These are phyloP conservation scores for Dufourea novaeangliae DNA, from an alignment of 1,140 invertebrate genomes.

Conservation along the genomic window DNA sequence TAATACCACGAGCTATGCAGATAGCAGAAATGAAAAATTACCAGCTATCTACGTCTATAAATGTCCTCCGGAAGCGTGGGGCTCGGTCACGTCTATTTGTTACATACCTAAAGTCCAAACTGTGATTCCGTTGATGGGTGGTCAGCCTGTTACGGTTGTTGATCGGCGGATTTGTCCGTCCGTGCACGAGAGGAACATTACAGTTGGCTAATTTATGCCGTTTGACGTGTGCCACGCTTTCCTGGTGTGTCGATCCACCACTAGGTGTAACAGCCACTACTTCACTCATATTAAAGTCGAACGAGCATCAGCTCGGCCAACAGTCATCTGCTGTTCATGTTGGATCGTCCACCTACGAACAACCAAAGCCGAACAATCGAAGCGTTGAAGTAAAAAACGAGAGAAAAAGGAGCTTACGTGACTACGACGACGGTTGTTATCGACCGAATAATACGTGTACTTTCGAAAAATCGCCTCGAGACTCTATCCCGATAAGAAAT, in stretches of 20 bases:
- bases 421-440: background rate
- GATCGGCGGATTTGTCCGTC: conserved; percentile 81
- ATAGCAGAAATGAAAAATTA: conserved; percentile 5
- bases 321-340: conserved; percentile 80
- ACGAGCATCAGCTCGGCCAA: conserved; percentile 78
- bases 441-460: background rate
- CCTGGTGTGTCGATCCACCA: conserved; percentile 78
- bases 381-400: background rate
- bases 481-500: background rate
- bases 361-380: conserved; percentile 1
- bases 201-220: conserved; percentile 77
- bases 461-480: background rate
- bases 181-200: conserved; percentile 84
- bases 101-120: conserved; percentile 87
- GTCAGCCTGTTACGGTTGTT: conserved; percentile 84
- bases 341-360: conserved; percentile 69
- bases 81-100: background rate
- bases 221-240: conserved; percentile 77
- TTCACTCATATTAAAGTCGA: conserved; percentile 80
- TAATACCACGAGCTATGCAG: background rate
- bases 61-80: conserved; percentile 13
- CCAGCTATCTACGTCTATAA: conserved; percentile 31
- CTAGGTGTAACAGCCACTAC: conserved; percentile 76
- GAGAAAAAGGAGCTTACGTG: background rate
- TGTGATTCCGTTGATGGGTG: conserved; percentile 89